Base-by-base conservation (phyloP, 53 echinoderm and acorn worm genomes). In the Pentamera pediparva region DNA sequence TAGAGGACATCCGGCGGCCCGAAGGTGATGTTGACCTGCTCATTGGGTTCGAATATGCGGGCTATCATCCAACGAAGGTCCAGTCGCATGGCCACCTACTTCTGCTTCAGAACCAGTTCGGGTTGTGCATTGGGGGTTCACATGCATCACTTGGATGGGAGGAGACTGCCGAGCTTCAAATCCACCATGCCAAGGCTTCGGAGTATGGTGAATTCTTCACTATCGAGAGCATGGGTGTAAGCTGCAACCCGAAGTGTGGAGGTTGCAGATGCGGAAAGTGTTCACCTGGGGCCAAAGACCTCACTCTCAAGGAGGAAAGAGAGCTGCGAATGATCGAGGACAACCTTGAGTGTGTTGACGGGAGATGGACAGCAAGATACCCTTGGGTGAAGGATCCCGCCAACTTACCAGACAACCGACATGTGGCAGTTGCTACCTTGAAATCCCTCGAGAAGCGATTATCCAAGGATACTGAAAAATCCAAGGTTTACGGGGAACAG, bases 211-310 rank as follows among this genome's bases (percentile, higher is more conserved):
- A 82, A 6, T 82, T 75, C 39, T 38, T 82, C 19, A 61, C 3
- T 15, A 45, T 82, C 5, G 82, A 82, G 57, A 82, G 82, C 47
- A 75, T 82, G 76, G 82, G 76, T 3, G 81, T 81, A 4, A 74
- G 70, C n/a, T 81, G 81, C 32, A 61, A 75, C 7, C 81, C 81
- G 2, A 39, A 35, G 33, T 77, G 80, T 43, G 71, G 76, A 4
- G 36, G 35, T 27, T 76, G 76, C 35, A 58, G 70, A 35, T 80
- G 69, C 15, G 72, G 72, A 10, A 80, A 71, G 7, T 59, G 74
- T n/a, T 63, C 74, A n/a, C 25, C 33, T 2, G 80, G 81, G 24
- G 70, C 81, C 33, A 58, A 71, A 38, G 29, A 59, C 11, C 48
- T 31, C 12, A 81, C 81, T 3, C 35, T 81, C 3, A 38, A 72